These are phyloP conservation scores for Dinoponera quadriceps DNA, from an alignment of 1,140 invertebrate species.

Conservation along the genomic window DNA sequence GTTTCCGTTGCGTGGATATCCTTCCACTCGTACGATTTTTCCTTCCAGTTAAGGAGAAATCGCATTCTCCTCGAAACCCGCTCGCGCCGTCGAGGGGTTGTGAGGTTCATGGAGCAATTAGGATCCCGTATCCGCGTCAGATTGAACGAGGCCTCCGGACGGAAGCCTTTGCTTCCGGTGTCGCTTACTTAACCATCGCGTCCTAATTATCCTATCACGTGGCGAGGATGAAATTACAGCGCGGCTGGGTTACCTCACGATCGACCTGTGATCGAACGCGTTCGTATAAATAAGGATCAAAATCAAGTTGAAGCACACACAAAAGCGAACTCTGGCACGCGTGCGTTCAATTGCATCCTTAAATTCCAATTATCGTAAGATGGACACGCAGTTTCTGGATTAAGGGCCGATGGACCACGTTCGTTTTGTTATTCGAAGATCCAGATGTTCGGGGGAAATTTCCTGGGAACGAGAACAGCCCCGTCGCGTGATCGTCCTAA, in stretches of 20 bases:
- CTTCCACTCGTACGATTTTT: no score
- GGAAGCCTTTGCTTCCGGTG: constrained; percentile 56
- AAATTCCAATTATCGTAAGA: not conserved
- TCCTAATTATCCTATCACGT: constrained; percentile 60
- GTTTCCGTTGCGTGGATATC: no score
- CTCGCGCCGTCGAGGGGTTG: not conserved
- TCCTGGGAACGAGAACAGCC: not conserved
- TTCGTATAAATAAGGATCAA: not conserved
- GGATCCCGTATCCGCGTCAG: constrained; percentile 55
- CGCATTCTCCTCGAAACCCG: no score
- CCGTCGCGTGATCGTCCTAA: not conserved
- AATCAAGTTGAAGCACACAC: constrained; percentile 1
- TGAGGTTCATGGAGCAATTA: constrained; percentile 56
- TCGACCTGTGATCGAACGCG: not conserved
- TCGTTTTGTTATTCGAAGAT: constrained; percentile 2
- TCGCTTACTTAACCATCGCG: constrained; percentile 25
- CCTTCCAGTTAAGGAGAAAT: no score
- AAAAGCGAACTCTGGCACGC: not conserved
- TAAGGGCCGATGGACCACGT: not conserved
- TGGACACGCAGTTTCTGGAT: no score
- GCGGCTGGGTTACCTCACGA: constrained; percentile 27
- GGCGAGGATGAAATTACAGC: constrained; percentile 50
- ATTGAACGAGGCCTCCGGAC: constrained; percentile 62
- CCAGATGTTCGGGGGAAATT: not conserved
- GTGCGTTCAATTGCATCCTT: not conserved